These are phyloP conservation scores for Anastrepha obliqua DNA, from an alignment of 1,140 invertebrate species.

Conservation along the genomic window DNA sequence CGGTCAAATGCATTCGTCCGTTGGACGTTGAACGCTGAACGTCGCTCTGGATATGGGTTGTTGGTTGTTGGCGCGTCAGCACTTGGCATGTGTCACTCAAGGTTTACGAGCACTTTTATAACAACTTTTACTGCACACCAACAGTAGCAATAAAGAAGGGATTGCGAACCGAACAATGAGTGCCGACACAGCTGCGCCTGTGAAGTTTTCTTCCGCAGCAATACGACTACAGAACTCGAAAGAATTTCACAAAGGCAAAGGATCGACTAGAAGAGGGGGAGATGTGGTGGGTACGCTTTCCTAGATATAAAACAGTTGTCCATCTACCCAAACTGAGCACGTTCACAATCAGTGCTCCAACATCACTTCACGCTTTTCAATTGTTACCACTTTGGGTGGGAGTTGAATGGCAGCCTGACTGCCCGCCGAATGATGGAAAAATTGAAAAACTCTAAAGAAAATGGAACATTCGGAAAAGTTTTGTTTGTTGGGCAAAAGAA, in stretches of 20 bases:
- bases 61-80: constrained; percentile 60
- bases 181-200: neutral
- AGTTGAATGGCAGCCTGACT: neutral
- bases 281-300: too few species aligned
- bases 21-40: too few species aligned
- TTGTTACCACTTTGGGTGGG: constrained; percentile 36
- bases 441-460: constrained; percentile 51
- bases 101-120: constrained; percentile 68
- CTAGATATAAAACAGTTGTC: neutral
- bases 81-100: constrained; percentile 72
- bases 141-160: constrained; percentile 26
- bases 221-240: neutral
- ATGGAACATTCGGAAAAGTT: constrained; percentile 25
- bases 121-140: constrained; percentile 33
- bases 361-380: constrained; percentile 43
- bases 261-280: neutral
- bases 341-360: constrained; percentile 1
- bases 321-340: neutral
- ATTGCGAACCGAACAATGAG: constrained; percentile 36
- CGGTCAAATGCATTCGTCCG: neutral
- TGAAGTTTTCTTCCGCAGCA: neutral
- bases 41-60: constrained; percentile 8
- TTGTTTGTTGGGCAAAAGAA: neutral
- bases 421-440: constrained; percentile 41
- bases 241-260: neutral